phyloP scores from a whole-genome alignment of 2,113 vertebrate genomes.

The Oceanites oceanicus region DNA sequence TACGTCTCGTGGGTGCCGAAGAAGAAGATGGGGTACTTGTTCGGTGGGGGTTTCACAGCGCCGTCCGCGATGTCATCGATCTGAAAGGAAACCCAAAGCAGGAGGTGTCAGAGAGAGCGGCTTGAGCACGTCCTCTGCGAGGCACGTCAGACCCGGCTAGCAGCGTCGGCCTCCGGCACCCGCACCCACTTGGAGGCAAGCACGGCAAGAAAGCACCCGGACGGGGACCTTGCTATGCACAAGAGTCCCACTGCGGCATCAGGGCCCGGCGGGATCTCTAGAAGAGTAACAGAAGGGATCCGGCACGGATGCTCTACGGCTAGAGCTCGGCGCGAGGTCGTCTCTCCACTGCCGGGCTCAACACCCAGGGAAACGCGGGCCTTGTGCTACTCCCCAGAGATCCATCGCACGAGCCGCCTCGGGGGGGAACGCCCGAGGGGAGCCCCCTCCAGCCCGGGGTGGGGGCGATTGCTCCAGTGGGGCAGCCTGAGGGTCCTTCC shows the following conservation, averaged over 20 bases:
- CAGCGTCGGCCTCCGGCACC: background rate
- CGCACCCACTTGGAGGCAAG: background rate
- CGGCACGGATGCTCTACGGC: background rate
- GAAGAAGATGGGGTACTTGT: constrained; percentile 98
- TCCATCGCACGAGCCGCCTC: background rate
- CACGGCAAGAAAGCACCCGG: background rate
- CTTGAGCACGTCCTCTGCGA: background rate
- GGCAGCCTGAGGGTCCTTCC: background rate
- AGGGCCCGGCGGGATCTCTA: background rate
- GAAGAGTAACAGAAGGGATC: background rate
- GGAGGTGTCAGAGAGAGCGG: constrained; percentile 9
- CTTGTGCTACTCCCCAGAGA: background rate
- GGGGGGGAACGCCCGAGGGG: background rate
- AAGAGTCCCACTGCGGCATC: background rate
- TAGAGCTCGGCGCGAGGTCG: background rate
- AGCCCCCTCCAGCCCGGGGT: background rate
- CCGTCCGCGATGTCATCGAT: constrained; percentile 96
- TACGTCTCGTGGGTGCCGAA: constrained; percentile 98
- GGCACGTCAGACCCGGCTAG: background rate
- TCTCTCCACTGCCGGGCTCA: background rate
- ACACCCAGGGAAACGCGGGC: background rate
- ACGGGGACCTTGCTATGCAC: background rate
- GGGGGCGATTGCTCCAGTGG: background rate
- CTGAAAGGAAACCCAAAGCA: constrained; percentile 73
- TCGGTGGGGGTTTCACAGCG: constrained; percentile 95